Evolutionary conservation across 2,888 invertebrate genomes (phyloP).

Genomic region (Cephus sareptanus): DNA sequence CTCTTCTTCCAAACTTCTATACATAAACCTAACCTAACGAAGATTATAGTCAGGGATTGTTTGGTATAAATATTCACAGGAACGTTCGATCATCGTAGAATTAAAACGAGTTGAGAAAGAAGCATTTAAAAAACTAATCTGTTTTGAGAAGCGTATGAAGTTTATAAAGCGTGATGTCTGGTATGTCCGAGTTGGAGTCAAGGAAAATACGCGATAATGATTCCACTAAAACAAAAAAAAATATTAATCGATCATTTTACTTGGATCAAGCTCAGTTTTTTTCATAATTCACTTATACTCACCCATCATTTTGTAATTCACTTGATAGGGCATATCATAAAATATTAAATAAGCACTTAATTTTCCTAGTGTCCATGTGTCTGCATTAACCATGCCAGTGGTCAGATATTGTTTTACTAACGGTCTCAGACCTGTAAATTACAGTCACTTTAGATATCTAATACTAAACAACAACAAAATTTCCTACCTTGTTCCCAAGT

Average conservation of each 20-base stretch:
- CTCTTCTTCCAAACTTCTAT: neutral
- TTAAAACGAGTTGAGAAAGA: neutral
- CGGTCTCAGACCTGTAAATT: constrained; percentile 61
- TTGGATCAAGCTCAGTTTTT: neutral
- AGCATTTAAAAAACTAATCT: neutral
- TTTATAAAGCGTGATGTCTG: constrained; percentile 44
- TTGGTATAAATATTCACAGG: neutral
- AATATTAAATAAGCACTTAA: constrained; percentile 71
- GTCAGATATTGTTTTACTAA: constrained; percentile 68
- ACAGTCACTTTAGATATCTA: neutral
- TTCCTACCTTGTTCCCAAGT: constrained; percentile 68
- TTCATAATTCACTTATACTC: constrained; percentile 27
- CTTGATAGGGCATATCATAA: constrained; percentile 70
- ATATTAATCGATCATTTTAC: neutral
- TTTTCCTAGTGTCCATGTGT: constrained; percentile 62
- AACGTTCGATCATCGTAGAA: neutral
- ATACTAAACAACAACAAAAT: neutral
- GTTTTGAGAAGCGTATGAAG: constrained; percentile 43
- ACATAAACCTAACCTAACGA: neutral
- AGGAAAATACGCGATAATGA: constrained; percentile 31
- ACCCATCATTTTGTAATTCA: constrained; percentile 48
- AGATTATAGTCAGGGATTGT: neutral
- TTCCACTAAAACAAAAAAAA: constrained; percentile 37
- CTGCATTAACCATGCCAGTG: constrained; percentile 64
- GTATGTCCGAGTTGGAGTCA: constrained; percentile 30